Percentiles rank a stretch among this genome's conserved stretches.
These are phyloP conservation scores for Serilophus lunatus DNA, from an alignment of 2,113 vertebrate species.

Conservation along the genomic window DNA sequence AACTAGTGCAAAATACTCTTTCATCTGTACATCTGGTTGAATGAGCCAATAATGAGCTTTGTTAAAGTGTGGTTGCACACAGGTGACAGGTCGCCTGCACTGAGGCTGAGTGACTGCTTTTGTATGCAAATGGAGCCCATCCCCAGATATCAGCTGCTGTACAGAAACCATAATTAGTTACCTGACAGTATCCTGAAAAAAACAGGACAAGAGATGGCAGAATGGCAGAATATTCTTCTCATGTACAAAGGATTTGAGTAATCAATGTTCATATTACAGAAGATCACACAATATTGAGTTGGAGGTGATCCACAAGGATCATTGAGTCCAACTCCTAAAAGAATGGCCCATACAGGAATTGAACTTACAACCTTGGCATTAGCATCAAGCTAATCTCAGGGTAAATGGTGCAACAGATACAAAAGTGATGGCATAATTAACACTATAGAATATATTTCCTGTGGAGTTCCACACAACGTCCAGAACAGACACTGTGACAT, in stretches of 20 bases:
- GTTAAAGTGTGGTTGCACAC: neutral
- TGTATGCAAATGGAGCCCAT: neutral
- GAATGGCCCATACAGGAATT: neutral
- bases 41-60: neutral
- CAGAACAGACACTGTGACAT: neutral
- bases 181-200: neutral
- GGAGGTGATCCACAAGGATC: neutral
- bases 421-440: neutral
- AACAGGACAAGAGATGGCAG: neutral
- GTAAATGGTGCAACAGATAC: neutral
- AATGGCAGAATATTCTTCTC: neutral
- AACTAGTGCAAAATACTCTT: neutral
- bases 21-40: neutral
- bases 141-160: neutral
- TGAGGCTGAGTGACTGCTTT: neutral
- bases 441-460: neutral
- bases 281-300: neutral
- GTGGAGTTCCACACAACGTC: fast-evolving
- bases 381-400: neutral
- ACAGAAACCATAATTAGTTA: neutral
- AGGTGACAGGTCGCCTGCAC: neutral
- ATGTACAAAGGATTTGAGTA: neutral
- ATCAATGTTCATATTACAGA: neutral
- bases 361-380: neutral
- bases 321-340: neutral